These are phyloP conservation scores for Oopsacas minuta DNA, from an alignment of 37 sponge, comb jelly and placozoan species.

Conservation along the genomic window DNA sequence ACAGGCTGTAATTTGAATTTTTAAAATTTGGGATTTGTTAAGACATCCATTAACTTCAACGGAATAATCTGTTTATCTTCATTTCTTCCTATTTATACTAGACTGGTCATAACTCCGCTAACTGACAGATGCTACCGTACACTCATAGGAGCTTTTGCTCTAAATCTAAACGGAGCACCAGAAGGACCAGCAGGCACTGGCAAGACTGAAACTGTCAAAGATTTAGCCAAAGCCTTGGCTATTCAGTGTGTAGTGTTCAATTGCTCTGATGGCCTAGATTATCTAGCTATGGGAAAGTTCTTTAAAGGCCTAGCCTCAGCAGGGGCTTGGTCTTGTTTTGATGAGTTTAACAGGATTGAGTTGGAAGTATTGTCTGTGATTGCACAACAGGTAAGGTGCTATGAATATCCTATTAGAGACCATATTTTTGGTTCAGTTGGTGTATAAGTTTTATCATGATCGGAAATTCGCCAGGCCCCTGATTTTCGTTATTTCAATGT, in stretches of 20 bases:
- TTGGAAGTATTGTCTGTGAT: constrained; percentile 82
- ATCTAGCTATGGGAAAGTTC: constrained; percentile 99
- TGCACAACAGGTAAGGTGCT: constrained; percentile 58
- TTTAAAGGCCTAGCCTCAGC: constrained; percentile 93
- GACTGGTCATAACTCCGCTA: constrained; percentile 96
- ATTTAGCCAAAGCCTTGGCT: constrained; percentile 86
- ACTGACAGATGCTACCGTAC: constrained; percentile 99
- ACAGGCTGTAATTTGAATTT: constrained; percentile 1
- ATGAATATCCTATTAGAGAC: neutral
- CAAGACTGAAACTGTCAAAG: constrained; percentile 71
- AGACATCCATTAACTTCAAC: too few relatives aligned
- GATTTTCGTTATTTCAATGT: neutral
- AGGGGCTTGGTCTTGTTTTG: constrained; percentile 98
- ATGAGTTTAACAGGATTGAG: constrained; percentile 96
- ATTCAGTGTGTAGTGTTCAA: constrained; percentile 99
- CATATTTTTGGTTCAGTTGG: too few relatives aligned
- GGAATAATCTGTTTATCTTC: too few relatives aligned
- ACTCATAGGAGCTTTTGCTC: constrained; percentile 93
- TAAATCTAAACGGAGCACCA: constrained; percentile 92
- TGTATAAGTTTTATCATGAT: too few relatives aligned
- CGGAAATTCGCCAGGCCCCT: too few relatives aligned
- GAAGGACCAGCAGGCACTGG: constrained; percentile 99
- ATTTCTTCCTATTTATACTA: too few relatives aligned
- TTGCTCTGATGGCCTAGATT: constrained; percentile 99
- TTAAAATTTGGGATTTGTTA: neutral